These are phyloP conservation scores for Cotesia glomerata DNA, from an alignment of 1,140 invertebrate species.

Conservation along the genomic window DNA sequence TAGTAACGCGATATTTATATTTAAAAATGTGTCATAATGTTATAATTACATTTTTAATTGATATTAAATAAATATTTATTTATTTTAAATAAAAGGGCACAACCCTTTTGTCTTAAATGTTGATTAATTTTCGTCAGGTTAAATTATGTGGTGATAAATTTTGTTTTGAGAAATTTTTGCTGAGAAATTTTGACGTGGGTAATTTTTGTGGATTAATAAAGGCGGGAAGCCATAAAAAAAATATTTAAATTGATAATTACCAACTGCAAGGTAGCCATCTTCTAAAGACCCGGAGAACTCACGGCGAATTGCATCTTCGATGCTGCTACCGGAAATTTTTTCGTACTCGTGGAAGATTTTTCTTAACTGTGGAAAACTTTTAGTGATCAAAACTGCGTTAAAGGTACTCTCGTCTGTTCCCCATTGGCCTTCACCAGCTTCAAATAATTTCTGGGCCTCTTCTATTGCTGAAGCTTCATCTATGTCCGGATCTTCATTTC, in stretches of 20 bases:
- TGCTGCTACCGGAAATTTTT: constrained; percentile 75
- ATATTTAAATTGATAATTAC: constrained; percentile 62
- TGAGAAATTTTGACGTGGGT: too few species aligned
- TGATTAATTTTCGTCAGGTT: too few species aligned
- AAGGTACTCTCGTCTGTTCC: constrained; percentile 88
- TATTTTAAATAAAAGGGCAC: too few species aligned
- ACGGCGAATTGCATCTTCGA: constrained; percentile 85
- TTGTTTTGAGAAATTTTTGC: too few species aligned
- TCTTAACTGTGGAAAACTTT: constrained; percentile 82
- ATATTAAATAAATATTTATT: background rate
- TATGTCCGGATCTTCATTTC: constrained; percentile 64
- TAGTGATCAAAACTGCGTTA: constrained; percentile 80
- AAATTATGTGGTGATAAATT: too few species aligned
- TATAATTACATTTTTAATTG: too few species aligned
- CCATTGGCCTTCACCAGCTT: constrained; percentile 80
- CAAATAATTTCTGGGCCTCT: constrained; percentile 74
- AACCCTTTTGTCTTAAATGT: too few species aligned
- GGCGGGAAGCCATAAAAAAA: background rate
- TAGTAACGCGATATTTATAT: too few species aligned
- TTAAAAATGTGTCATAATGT: too few species aligned
- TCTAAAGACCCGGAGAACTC: constrained; percentile 88
- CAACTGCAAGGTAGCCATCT: constrained; percentile 84
- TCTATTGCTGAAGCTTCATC: constrained; percentile 71
- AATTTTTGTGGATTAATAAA: too few species aligned
- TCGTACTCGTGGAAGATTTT: constrained; percentile 82